A percentile compares a stretch with the other conserved stretches of the same genome.
These are phyloP conservation scores for Phengaris alcon DNA, from an alignment of 2,888 invertebrate species.

Conservation along the genomic window DNA sequence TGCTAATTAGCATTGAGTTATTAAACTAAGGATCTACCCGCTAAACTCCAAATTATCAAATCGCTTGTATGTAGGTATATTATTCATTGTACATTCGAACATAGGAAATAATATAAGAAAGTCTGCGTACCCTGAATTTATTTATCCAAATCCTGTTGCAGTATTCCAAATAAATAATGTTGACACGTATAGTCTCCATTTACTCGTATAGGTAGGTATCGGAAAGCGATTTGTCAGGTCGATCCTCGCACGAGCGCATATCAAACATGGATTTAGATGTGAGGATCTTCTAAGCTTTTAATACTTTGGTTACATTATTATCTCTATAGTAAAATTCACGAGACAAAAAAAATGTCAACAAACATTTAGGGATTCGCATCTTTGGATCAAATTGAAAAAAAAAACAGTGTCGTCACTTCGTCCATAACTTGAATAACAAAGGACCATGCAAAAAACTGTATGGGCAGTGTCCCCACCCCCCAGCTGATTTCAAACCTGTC, in stretches of 20 bases:
- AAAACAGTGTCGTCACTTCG: too few species aligned
- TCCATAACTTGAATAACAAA: too few species aligned
- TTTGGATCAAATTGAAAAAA: too few species aligned
- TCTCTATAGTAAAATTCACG: not conserved
- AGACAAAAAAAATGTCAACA: too few species aligned
- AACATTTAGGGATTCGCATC: too few species aligned
- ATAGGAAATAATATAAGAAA: not conserved
- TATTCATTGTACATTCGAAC: not conserved
- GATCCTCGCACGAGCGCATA: conserved; percentile 25
- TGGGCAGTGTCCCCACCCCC: too few species aligned
- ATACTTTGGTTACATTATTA: not conserved
- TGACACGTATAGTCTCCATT: not conserved
- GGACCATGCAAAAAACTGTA: too few species aligned
- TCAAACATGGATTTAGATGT: conserved; percentile 23
- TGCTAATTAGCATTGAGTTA: too few species aligned
- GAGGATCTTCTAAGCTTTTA: not conserved
- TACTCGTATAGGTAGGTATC: not conserved
- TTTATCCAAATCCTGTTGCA: not conserved
- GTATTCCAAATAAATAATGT: not conserved
- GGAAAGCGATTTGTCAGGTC: conserved; percentile 18
- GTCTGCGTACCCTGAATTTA: not conserved
- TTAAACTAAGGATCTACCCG: too few species aligned
- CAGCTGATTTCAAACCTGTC: too few species aligned
- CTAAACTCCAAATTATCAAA: too few species aligned
- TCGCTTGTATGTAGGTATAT: too few species aligned